Base-by-base conservation (phyloP, 2,797 vertebrate species). In the Cryptoblepharus egeriae region DNA sequence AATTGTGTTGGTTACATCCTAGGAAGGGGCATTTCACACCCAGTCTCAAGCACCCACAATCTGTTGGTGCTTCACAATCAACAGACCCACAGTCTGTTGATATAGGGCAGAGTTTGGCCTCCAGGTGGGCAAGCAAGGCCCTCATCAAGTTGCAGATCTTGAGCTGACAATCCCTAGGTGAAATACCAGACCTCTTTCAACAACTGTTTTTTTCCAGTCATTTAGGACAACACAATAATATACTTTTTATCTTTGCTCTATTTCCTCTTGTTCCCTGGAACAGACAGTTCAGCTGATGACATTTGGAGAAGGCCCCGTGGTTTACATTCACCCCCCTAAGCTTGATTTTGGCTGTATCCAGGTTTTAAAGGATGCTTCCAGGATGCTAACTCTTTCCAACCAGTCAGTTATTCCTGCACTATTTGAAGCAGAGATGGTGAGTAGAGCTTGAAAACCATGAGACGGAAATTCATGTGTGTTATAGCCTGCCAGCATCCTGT, bases 321-420 rank as follows among this genome's bases (percentile, higher is more conserved):
- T 99, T 85, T 92, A 95, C 0, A 37, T 96, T 45, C 87, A 88
- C n/a, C 93, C 85, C 0, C 72, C 71, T 15, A 83, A 95, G 79
- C 28, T 99, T 30, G 89, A 97, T 42, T 99, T 98, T 32, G 97
- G 97, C 78, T 91, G 0, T 58, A 95, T 98, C 92, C 95, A 92
- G 0, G 96, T 97, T 58, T 92, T 98, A 16, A 95, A 82, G 12
- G 96, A 98, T 72, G 60, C 88, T 24, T 86, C 93, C 39, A 93
- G 52, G 92, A 87, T 52, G 0, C 87, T 99, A 74, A 81, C 42
- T 13, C 95, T 99, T 28, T 94, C 92, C 30, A 99, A 98, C 81
- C 93, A 96, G 60, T 95, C 95, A 32, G 93, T 96, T 1, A 94
- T 97, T 79, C 93, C 97, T 0, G 96, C 95, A 2, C 45, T 49